Conservation (phyloP, 2,113 vertebrate genomes). For the Cranoglanis bouderius region DNA sequence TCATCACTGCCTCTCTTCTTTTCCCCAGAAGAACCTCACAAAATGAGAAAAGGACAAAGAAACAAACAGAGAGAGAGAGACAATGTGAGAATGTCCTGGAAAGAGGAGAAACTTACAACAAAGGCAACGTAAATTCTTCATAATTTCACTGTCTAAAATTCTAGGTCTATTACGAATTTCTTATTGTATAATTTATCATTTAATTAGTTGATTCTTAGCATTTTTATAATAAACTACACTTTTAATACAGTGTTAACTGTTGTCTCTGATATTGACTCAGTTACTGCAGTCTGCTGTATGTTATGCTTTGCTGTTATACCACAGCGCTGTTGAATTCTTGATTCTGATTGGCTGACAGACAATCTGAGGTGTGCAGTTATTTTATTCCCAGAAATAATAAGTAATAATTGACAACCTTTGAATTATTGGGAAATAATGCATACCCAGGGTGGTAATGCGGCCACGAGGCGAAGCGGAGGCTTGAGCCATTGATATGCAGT, state of each 20-base stretch:
- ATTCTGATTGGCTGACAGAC: too few species aligned
- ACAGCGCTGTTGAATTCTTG: too few species aligned
- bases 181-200: background rate
- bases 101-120: background rate
- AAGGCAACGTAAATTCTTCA: background rate
- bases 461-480: too few species aligned
- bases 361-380: too few species aligned
- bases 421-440: too few species aligned
- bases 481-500: too few species aligned
- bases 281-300: background rate
- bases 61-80: background rate
- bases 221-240: background rate
- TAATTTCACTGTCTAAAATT: background rate
- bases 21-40: background rate
- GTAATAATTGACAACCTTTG: too few species aligned
- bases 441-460: too few species aligned
- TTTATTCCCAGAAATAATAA: too few species aligned
- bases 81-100: background rate
- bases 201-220: background rate
- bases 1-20: background rate
- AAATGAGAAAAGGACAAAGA: background rate
- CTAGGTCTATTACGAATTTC: background rate
- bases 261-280: background rate
- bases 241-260: background rate
- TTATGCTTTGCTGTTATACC: background rate